These are phyloP conservation scores for Oscheius sp. DNA, from an alignment of 1,140 invertebrate species.

Conservation along the genomic window DNA sequence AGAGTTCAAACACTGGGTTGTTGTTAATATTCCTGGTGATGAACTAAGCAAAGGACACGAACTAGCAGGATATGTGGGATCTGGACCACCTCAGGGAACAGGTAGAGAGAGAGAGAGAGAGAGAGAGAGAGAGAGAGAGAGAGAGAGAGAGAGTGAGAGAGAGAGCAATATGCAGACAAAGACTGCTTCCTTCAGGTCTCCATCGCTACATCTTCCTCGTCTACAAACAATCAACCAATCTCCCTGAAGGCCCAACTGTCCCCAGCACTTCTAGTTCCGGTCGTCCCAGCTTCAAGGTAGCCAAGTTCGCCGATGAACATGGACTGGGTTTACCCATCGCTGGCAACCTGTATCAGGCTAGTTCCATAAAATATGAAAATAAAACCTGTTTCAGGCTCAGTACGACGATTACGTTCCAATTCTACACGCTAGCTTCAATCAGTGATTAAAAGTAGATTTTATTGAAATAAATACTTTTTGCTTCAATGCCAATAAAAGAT, in stretches of 20 bases:
- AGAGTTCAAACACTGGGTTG: conserved; percentile 88
- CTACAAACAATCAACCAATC: conserved; percentile 76
- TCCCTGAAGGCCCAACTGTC: conserved; percentile 69
- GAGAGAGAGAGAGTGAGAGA: background rate
- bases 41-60: conserved; percentile 72
- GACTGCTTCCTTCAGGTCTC: conserved; percentile 62
- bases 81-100: conserved; percentile 78
- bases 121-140: background rate
- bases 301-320: conserved; percentile 78
- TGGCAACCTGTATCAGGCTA: conserved; percentile 75
- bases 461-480: no score
- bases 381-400: conserved; percentile 74
- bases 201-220: conserved; percentile 86
- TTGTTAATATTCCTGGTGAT: conserved; percentile 81
- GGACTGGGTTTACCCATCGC: conserved; percentile 76
- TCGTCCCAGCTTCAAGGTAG: conserved; percentile 73
- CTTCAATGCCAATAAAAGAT: no score
- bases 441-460: background rate
- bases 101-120: conserved; percentile 52
- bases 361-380: background rate
- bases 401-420: conserved; percentile 84
- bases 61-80: conserved; percentile 77
- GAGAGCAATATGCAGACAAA: background rate
- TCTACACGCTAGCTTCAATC: conserved; percentile 54
- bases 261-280: conserved; percentile 67